Conservation (phyloP, 2,888 invertebrate species). For the Caenorhabditis imperialis region DNA sequence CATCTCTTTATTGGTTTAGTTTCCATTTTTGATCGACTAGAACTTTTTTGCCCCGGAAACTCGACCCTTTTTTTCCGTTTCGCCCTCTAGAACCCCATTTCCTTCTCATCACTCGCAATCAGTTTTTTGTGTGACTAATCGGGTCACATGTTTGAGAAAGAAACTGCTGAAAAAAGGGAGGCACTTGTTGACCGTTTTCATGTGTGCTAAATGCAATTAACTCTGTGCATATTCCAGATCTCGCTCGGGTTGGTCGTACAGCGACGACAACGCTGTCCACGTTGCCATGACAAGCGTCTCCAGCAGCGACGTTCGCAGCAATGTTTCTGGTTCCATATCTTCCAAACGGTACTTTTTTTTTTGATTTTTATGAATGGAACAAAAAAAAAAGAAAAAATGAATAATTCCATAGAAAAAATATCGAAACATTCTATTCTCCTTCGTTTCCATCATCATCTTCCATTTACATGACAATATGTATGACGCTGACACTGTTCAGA, state of each 20-base stretch:
- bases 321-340: conserved; percentile 41
- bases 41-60: conserved; percentile 8
- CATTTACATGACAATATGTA: conserved; percentile 45
- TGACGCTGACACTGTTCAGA: conserved; percentile 34
- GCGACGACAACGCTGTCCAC: conserved; percentile 52
- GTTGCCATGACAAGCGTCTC: conserved; percentile 64
- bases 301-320: conserved; percentile 58
- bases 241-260: conserved; percentile 63
- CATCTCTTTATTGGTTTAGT: conserved; percentile 23
- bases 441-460: background rate
- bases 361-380: background rate
- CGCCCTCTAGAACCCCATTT: no score
- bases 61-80: no score
- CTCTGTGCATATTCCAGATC: conserved; percentile 47
- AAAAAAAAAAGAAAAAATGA: conserved; percentile 2
- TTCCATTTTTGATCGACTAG: conserved; percentile 26
- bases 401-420: no score
- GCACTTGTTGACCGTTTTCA: no score
- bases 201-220: no score
- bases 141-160: no score
- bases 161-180: no score
- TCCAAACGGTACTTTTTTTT: conserved; percentile 46
- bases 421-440: background rate
- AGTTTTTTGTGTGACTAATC: no score
- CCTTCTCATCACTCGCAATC: no score